Conservation (phyloP, 2,797 vertebrate species). For the Pseudochaenichthys georgianus region DNA sequence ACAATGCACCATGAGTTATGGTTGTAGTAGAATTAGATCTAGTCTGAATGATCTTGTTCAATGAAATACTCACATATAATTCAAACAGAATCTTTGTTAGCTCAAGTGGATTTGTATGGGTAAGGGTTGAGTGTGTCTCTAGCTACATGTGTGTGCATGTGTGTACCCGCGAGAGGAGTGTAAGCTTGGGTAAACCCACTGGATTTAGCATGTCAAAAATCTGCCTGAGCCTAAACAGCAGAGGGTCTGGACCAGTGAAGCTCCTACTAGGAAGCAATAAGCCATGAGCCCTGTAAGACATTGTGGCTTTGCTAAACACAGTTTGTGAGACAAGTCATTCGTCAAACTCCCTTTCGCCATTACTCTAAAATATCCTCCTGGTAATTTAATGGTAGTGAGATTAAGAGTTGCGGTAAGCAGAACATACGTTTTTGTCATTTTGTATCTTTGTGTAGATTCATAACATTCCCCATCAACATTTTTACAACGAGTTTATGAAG, state of each 20-base stretch:
- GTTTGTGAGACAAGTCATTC: constrained; percentile 33
- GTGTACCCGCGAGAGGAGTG: constrained; percentile 13
- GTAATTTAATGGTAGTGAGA: constrained; percentile 18
- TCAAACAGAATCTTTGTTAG: not conserved
- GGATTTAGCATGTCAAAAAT: constrained; percentile 67
- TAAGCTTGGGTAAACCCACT: constrained; percentile 40
- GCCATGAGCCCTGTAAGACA: constrained; percentile 32
- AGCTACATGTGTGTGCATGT: not conserved
- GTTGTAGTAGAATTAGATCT: not conserved
- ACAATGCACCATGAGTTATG: not conserved
- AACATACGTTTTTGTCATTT: not conserved
- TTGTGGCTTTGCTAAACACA: constrained; percentile 37
- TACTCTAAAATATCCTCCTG: constrained; percentile 8
- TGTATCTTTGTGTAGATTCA: not conserved
- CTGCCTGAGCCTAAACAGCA: constrained; percentile 36
- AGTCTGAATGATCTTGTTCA: not conserved
- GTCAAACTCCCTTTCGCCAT: constrained; percentile 33
- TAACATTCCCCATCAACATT: not conserved
- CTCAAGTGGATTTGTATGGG: not conserved
- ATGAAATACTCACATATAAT: not conserved
- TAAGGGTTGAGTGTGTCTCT: not conserved
- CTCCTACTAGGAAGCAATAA: constrained; percentile 26
- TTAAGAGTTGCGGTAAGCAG: not conserved
- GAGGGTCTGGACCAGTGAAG: constrained; percentile 34
- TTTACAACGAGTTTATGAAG: not conserved